phyloP scores from a whole-genome alignment of 2,797 vertebrate genomes.

The Centroberyx gerrardi region DNA sequence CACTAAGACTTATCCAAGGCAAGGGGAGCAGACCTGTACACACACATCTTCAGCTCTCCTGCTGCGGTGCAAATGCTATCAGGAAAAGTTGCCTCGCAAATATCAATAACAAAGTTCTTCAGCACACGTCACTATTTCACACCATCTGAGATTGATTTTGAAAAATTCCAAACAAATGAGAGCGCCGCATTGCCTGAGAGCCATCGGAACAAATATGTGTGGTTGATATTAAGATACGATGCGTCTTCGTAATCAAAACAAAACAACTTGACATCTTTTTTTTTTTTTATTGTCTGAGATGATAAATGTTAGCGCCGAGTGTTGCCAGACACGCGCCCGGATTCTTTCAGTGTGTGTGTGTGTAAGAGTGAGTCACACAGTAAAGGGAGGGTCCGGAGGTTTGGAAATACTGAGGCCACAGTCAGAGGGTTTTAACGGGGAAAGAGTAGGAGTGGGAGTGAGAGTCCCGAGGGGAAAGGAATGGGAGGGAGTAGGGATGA shows the following conservation, averaged over 20 bases:
- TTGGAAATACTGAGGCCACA: constrained; percentile 52
- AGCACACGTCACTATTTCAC: constrained; percentile 39
- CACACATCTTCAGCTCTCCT: constrained; percentile 28
- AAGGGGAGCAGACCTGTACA: background rate
- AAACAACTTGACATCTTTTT: constrained; percentile 32
- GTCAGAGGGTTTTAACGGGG: constrained; percentile 56
- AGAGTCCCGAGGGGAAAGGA: constrained; percentile 51
- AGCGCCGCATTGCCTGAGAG: constrained; percentile 12
- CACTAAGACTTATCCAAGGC: background rate
- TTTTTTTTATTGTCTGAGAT: constrained; percentile 16
- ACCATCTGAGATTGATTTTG: constrained; percentile 69
- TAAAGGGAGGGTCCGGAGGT: constrained; percentile 28
- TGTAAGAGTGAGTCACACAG: constrained; percentile 47
- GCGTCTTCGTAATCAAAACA: constrained; percentile 41
- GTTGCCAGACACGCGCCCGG: constrained; percentile 20
- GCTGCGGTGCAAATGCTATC: constrained; percentile 11
- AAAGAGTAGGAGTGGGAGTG: constrained; percentile 49
- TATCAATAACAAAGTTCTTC: constrained; percentile 31
- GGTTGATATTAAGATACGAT: constrained; percentile 33
- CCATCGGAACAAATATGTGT: constrained; percentile 21
- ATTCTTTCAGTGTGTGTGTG: background rate
- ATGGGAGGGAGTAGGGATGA: constrained; percentile 61
- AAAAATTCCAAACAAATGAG: constrained; percentile 66
- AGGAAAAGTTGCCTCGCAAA: constrained; percentile 61
- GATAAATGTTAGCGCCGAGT: constrained; percentile 50